These are phyloP conservation scores for Centropus unirufus DNA, from an alignment of 2,113 vertebrate species.

Conservation along the genomic window DNA sequence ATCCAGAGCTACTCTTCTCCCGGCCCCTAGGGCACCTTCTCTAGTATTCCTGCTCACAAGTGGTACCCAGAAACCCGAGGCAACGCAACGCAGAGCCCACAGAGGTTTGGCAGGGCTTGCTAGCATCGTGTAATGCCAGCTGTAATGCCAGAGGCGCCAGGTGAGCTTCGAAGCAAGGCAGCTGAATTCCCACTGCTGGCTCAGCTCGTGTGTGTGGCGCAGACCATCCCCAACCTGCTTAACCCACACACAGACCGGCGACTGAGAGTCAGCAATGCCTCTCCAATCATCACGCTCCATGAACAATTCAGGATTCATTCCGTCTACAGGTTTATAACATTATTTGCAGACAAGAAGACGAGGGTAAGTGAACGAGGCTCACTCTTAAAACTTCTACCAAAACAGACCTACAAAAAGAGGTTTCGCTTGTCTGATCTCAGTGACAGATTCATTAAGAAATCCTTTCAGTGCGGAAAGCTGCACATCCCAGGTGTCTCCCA, in stretches of 20 bases:
- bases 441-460: not conserved
- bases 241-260: not conserved
- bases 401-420: not conserved
- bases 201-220: not conserved
- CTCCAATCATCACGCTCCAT: accelerated
- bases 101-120: not conserved
- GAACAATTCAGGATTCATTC: not conserved
- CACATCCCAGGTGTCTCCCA: not conserved
- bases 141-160: not conserved
- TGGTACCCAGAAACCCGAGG: not conserved
- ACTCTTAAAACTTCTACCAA: not conserved
- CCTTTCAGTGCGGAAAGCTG: not conserved
- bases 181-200: not conserved
- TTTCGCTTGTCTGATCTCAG: not conserved
- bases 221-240: not conserved
- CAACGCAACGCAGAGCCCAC: not conserved
- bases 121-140: not conserved
- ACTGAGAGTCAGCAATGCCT: not conserved
- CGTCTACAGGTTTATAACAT: not conserved
- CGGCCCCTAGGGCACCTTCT: not conserved
- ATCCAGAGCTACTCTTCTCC: not conserved
- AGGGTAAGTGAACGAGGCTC: not conserved
- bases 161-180: not conserved
- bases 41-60: not conserved
- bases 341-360: not conserved